Evolutionary conservation across 2,113 vertebrate species (phyloP), one percentile per base, ranked within the genome.

Genomic region (Gymnogyps californianus): DNA sequence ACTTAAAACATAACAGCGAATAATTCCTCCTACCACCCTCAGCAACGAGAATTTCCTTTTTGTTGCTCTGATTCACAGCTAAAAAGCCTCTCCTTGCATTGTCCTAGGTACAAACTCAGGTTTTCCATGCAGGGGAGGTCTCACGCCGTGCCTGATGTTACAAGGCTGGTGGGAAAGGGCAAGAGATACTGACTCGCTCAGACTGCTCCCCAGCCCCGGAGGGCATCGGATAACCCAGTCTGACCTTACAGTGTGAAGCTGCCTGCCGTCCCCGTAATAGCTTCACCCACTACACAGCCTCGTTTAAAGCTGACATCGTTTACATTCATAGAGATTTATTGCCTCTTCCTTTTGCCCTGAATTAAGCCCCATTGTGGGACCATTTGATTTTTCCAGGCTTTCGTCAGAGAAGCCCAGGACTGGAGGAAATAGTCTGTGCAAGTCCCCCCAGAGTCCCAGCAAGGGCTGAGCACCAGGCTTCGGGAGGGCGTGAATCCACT

Each of bases 401-500:
- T 64, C 7, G 12, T 20, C 57, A 80, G 71, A 69, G 25, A 25
- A 70, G 20, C 7, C 54, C 25, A 31, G 46, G 59, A 6, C 59
- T 44, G 51, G 46, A 83, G 7, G 22, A 66, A 26, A 80, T 16
- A 0, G 1, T 38, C 16, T n/a, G 15, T 22, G n/a, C 10, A 4
- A 31, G 44, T 18, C 25, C 16, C 70, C 10, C 29, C 7, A 42
- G 20, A 69, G 28, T 9, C 40, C 25, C 57, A 16, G 32, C 34
- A 8, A n/a, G 31, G 44, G 12, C 61, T 57, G 61, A 76, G 34
- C 72, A 65, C 11, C 40, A 40, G 70, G 54, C n/a, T 36, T 38
- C 0, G 1, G 32, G 15, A 77, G 34, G 26, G 22, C 16, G 7
- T 1, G 0, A 49, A n/a, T 26, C 21, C 13, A 1, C 36, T 11